Base-by-base conservation (phyloP, 2,113 vertebrate species). In the Elephas maximus region DNA sequence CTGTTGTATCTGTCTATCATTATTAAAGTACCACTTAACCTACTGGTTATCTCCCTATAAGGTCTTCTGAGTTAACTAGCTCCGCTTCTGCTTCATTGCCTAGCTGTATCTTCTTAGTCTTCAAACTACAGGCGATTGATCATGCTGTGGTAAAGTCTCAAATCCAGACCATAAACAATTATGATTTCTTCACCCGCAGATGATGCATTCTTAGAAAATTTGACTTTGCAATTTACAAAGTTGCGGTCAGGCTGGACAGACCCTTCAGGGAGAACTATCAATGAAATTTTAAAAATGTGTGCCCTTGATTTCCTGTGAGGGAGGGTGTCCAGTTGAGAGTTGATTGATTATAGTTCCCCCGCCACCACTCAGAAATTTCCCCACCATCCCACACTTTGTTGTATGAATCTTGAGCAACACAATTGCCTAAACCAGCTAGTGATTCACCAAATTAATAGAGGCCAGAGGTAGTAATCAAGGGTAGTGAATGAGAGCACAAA, bases 371-470 rank as follows among this genome's bases (percentile, higher is more conserved):
- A 74, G 44, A 28, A 74, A 18, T 33, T 62, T 93, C 33, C 18
- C 5, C 28, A 62, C 12, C 23, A 80, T 28, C 20, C 44, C 18
- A 80, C n/a, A 53, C 14, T 87, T 86, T 91, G n/a, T 89, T 63
- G 51, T 5, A 53, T 17, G 44, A 18, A 26, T 74, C 41, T 51
- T 44, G 53, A 93, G 41, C 15, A 60, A 33, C 20, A 63, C 12
- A 5, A 51, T 74, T 88, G 28, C 92, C 67, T 23, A 88, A 74
- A 41, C 12, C 87, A 74, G 76, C 45, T 24, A 62, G 6, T 93
- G 95, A 96, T n/a, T 94, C 93, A 90, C 17, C 53, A 60, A 65
- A 62, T 80, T 77, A 84, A 81, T 69, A 63, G 20, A 62, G 73
- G 80, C 28, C 26, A 90, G 73, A 88, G 65, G 11, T 33, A 41